A percentile compares a stretch with the other conserved stretches of the same genome.
These are phyloP conservation scores for Macrophya alboannulata DNA, from an alignment of 2,888 invertebrate genomes.

Conservation along the genomic window DNA sequence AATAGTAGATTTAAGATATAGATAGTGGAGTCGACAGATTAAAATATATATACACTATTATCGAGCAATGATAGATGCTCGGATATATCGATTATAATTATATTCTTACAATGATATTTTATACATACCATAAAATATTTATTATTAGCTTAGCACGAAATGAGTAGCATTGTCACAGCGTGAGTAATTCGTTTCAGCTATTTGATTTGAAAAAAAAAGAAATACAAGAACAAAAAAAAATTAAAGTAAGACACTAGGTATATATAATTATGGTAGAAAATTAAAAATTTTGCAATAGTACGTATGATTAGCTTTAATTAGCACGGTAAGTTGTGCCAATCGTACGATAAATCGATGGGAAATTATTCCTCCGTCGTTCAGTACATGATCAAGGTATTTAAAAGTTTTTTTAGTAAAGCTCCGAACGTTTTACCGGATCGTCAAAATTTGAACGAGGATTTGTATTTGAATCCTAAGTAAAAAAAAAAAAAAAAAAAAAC, in stretches of 20 bases:
- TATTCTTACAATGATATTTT: background rate
- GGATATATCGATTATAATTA: background rate
- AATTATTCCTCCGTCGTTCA: slow-evolving; percentile 3
- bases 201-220: background rate
- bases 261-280: slow-evolving; percentile 22
- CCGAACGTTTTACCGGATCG: background rate
- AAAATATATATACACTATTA: slow-evolving; percentile 3
- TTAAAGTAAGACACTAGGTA: slow-evolving; percentile 24
- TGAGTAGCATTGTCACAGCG: slow-evolving; percentile 17
- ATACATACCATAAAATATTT: background rate
- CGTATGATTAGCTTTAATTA: slow-evolving; percentile 25
- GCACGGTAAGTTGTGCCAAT: slow-evolving; percentile 11
- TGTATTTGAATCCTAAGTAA: background rate
- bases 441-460: background rate
- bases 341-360: background rate
- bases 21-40: background rate
- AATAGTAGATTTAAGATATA: slow-evolving; percentile 21
- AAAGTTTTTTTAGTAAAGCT: background rate
- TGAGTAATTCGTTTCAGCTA: slow-evolving; percentile 10
- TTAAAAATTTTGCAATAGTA: slow-evolving; percentile 32
- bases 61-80: slow-evolving; percentile 27
- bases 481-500: background rate
- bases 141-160: slow-evolving; percentile 35
- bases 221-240: background rate
- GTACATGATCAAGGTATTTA: slow-evolving; percentile 23